Base-by-base conservation (phyloP, 2,888 invertebrate genomes). In the Mystacides longicornis region DNA sequence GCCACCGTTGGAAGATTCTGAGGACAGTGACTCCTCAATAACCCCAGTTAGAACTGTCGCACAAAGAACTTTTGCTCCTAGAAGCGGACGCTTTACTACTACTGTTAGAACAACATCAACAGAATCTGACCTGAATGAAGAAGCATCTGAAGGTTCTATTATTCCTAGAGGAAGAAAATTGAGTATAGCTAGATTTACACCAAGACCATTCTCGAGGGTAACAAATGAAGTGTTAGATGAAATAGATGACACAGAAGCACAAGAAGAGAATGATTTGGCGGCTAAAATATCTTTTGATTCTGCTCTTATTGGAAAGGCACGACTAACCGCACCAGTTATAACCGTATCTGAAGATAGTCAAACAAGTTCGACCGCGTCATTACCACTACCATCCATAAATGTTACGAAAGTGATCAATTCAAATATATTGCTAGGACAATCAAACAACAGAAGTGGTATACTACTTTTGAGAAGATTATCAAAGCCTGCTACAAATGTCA, bases 11-110 rank as follows among this genome's bases (percentile, higher is more conserved):
- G 69, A 70, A 55, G 64, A 63, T 23, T 64, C 66, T 18, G 66
- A 66, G 55, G 76, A 77, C 58, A 75, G 72, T 63, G 75, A 74
- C 59, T 67, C 66, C 11, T 74, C 75, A 18, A 74, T 76, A 47
- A 71, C 75, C 27, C 74, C 75, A 4, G 64, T 75, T 46, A 73
- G 75, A 60, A 53, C 43, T 20, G 67, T 69, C 20, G 68, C 67
- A 58, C 69, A 70, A 46, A 69, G 74, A 4, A 68, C 57, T 42
- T 63, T 71, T 57, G 55, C 70, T n/a, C 67, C 71, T 1, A 67
- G 77, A 63, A 75, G 75, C 16, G 69, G 74, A 52, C 68, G 71
- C 53, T 77, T 73, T 58, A 65, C 68, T 16, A 69, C 58, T 18
- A 37, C 49, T 2, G 46, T 45, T 22, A 47, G 50, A 47, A 53